Percentiles rank a stretch among this genome's conserved stretches.
These are phyloP conservation scores for Rhamnusium bicolor DNA, from an alignment of 2,888 invertebrate species.

Conservation along the genomic window DNA sequence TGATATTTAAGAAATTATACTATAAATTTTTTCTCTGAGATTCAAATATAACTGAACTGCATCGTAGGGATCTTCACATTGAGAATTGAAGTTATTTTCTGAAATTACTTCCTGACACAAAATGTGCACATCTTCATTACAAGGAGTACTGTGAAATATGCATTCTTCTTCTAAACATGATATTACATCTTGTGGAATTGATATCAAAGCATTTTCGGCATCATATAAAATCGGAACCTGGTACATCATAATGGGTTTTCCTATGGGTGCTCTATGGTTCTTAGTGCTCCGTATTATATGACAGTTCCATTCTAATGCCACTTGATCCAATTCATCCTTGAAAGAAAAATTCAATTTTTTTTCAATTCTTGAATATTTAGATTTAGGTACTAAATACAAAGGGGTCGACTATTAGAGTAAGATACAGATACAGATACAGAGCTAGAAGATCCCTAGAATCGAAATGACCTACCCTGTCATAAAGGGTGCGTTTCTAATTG, in stretches of 20 bases:
- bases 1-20: not conserved
- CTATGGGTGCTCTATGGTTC: conserved; percentile 36
- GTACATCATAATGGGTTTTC: conserved; percentile 38
- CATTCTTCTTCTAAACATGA: conserved; percentile 26
- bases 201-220: not conserved
- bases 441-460: too few relatives aligned
- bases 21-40: conserved; percentile 12
- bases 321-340: conserved; percentile 28
- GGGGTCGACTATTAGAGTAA: too few relatives aligned
- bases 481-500: too few relatives aligned
- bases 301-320: conserved; percentile 36
- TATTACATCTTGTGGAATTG: conserved; percentile 15
- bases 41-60: conserved; percentile 27
- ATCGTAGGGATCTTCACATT: conserved; percentile 27
- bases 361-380: too few relatives aligned
- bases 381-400: too few relatives aligned
- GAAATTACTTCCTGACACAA: conserved; percentile 25
- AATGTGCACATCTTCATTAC: conserved; percentile 10
- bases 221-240: conserved; percentile 30
- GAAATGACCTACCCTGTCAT: too few relatives aligned
- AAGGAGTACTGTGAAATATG: conserved; percentile 18
- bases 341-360: not conserved
- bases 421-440: too few relatives aligned
- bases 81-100: conserved; percentile 1
- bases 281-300: conserved; percentile 31